Evolutionary conservation across 2,113 vertebrate species (phyloP), one percentile per base, ranked within the genome.

Genomic region (Pluvianellus socialis): DNA sequence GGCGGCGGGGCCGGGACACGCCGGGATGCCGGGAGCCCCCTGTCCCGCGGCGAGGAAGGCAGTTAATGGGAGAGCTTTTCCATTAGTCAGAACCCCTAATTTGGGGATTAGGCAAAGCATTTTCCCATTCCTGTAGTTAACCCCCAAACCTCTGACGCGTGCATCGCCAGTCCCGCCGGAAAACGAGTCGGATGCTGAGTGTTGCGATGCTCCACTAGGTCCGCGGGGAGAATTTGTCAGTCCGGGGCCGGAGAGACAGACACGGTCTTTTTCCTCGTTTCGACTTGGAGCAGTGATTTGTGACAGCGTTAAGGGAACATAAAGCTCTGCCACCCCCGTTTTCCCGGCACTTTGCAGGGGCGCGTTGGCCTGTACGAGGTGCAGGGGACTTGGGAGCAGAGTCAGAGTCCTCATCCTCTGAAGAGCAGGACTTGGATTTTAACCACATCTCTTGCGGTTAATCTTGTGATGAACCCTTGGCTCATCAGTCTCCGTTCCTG

Each of bases 81-180:
- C 52, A 10, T 86, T 49, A 47, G 23, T 42, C 52, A 49, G 47
- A 71, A 47, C n/a, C 38, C 33, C n/a, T 71, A 18, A 90, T 74
- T 3, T 52, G 38, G 55, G 63, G 63, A 49, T 13, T 65, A 68
- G 14, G 47, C 71, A 27, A 90, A 83, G 82, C 18, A 32, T 90
- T 94, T 94, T 86, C 92, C 86, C 59, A 28, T 55, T 86, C 59
- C 72, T 84, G 33, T 24, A 86, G 75, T 94, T 86, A 88, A 84
- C 38, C 35, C 2, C 2, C 1, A 91, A 91, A 81, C 75, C 52
- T 56, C 52, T 52, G 61, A 56, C 62, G 30, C 17, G 11, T 20
- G 26, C 10, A 2, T 40, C 33, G 70, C 73, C 38, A 1, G n/a
- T 53, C 73, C 33, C 38, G 0, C 45, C 22, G 62, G 73, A 92